Percentiles rank a stretch among this genome's conserved stretches.
phyloP scores from a whole-genome alignment of 1,140 invertebrate species.

The Scaptomyza pallida region DNA sequence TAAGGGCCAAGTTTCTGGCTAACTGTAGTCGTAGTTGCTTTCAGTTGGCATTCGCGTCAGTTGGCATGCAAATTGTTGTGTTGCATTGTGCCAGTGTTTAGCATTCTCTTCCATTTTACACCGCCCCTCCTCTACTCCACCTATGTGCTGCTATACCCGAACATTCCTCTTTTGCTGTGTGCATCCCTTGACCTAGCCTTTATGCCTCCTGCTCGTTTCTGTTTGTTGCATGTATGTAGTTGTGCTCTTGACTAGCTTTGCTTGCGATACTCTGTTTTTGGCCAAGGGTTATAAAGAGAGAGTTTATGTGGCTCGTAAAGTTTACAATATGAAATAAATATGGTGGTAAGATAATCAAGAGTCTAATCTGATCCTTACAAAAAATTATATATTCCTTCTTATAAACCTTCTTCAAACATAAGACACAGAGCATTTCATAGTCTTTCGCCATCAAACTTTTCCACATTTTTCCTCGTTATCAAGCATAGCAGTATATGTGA shows the following conservation, averaged over 20 bases:
- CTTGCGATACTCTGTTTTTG: not conserved
- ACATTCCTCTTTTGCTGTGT: not conserved
- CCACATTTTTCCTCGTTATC: not conserved
- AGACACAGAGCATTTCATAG: not conserved
- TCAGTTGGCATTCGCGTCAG: slow-evolving; percentile 29
- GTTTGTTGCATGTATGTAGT: not conserved
- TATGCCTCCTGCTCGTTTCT: slow-evolving; percentile 1
- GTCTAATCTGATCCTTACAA: too few species aligned
- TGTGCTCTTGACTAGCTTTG: slow-evolving; percentile 29
- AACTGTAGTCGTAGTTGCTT: not conserved
- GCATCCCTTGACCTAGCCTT: not conserved
- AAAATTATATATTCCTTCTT: too few species aligned
- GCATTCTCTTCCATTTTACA: slow-evolving; percentile 1
- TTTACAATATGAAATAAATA: not conserved
- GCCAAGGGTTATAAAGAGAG: not conserved
- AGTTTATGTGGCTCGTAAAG: not conserved
- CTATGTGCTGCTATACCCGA: not conserved
- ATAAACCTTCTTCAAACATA: too few species aligned
- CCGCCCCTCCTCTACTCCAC: too few species aligned
- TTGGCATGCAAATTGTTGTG: slow-evolving; percentile 31
- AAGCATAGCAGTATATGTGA: slow-evolving; percentile 6
- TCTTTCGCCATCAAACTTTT: not conserved
- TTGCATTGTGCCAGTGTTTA: slow-evolving; percentile 37
- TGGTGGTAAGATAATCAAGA: too few species aligned
- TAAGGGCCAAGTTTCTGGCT: too few species aligned